Base-by-base conservation (phyloP, 2,888 invertebrate species). In the Perithous albicinctus region DNA sequence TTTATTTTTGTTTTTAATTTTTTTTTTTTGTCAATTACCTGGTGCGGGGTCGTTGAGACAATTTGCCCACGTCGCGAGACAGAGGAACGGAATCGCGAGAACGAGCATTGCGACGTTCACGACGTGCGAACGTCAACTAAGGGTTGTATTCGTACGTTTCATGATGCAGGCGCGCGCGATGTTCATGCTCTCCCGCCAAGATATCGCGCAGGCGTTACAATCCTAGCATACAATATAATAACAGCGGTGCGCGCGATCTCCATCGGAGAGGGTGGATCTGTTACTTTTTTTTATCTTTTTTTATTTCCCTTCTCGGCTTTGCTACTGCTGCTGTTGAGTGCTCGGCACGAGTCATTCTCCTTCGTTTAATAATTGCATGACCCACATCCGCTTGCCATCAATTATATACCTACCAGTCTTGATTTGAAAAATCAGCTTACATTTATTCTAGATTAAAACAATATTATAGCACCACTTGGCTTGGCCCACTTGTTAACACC, bases 121-220 rank as follows among this genome's bases (percentile, higher is more conserved):
- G 91, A 90, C 92, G 92, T 91, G 91, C 87, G 87, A 87, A 88
- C 91, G 90, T 90, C 90, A 89, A 92, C 92, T 92, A 90, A 84
- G 54, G 77, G 69, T 80, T 83, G 84, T 59, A 61, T 76, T 64
- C 83, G 76, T 83, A 79, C 81, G 85, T 83, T 77, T n/a, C n/a
- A 81, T 69, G 66, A 83, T 81, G 78, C 83, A 76, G 78, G 73
- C 82, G 82, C 78, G 78, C 77, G 69, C 83, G 80, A 38, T 61
- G 61, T 43, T 20, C n/a, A 43, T 64, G 77, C 73, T 64, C 75
- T 82, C 85, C 92, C 90, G 91, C 91, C 91, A 90, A 88, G 64
- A 64, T n/a, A 64, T 56, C 41, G 86, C 87, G 87, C 87, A 82
- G 79, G 88, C 87, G 87, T 35, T 29, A 29, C 43, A 10, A 43